Conservation (phyloP, 2,113 vertebrate species). For the Tringa solitaria region DNA sequence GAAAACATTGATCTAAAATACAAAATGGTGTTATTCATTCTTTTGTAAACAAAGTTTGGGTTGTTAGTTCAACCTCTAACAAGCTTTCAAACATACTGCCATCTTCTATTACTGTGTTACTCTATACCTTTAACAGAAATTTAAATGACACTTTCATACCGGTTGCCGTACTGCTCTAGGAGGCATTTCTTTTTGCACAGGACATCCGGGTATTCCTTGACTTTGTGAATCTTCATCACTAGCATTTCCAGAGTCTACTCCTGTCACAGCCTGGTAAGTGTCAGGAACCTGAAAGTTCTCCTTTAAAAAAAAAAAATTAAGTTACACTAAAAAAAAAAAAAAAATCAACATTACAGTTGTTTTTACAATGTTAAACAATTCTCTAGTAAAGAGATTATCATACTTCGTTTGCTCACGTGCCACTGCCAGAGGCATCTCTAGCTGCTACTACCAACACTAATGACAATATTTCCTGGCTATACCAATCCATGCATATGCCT, state of each 20-base stretch:
- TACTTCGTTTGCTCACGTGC: not conserved
- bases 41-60: not conserved
- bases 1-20: not conserved
- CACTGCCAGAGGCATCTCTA: not conserved
- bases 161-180: conserved; percentile 67
- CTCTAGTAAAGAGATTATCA: not conserved
- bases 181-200: conserved; percentile 47
- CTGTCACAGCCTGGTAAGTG: conserved; percentile 71
- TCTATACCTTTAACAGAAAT: not conserved
- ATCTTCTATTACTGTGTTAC: not conserved
- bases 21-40: not conserved
- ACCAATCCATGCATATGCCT: not conserved
- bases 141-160: conserved; percentile 54
- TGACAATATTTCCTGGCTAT: not conserved
- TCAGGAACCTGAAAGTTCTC: conserved; percentile 74
- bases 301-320: conserved; percentile 34
- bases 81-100: not conserved
- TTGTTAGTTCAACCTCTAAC: not conserved
- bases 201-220: conserved; percentile 56
- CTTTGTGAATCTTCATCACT: conserved; percentile 81
- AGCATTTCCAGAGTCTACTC: conserved; percentile 81
- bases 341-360: not conserved
- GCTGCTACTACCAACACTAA: not conserved
- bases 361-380: not conserved
- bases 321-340: not conserved